A percentile compares a stretch with the other conserved stretches of the same genome.
Evolutionary conservation across 2,797 vertebrate species (phyloP).

Genomic region (Enteromius fasciolatus): DNA sequence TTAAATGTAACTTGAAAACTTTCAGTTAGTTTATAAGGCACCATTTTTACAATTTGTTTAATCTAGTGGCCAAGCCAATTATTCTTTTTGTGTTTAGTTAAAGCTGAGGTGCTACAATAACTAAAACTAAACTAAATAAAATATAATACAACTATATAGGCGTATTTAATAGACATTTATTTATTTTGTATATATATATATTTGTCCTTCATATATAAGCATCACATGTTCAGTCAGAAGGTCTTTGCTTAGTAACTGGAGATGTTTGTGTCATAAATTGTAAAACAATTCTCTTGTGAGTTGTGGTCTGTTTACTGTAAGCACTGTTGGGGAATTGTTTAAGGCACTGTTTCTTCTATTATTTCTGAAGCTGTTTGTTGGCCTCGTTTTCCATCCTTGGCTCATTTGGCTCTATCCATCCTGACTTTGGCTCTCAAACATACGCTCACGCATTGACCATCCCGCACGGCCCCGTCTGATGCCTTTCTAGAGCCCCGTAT

Average conservation of each 20-base stretch:
- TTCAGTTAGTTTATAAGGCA: too few relatives aligned
- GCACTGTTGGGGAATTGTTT: neutral
- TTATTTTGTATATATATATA: too few relatives aligned
- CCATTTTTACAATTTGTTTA: too few relatives aligned
- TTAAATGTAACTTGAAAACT: too few relatives aligned
- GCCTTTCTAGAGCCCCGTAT: slow-evolving; percentile 85
- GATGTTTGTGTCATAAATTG: neutral
- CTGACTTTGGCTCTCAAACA: neutral
- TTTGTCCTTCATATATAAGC: neutral
- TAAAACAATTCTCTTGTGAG: neutral
- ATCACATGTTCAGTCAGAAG: neutral
- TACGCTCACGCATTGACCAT: slow-evolving; percentile 60
- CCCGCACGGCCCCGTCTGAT: slow-evolving; percentile 66
- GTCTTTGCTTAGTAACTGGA: neutral
- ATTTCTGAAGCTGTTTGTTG: neutral
- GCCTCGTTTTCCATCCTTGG: neutral
- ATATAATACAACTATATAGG: too few relatives aligned
- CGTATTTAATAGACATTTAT: too few relatives aligned
- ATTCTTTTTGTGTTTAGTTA: too few relatives aligned
- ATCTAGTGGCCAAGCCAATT: too few relatives aligned
- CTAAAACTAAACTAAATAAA: too few relatives aligned
- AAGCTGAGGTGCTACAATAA: too few relatives aligned
- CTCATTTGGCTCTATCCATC: neutral
- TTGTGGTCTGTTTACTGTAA: neutral
- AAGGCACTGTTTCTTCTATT: neutral